Evolutionary conservation across 2,888 invertebrate species (phyloP).

Genomic region (Keiferia lycopersicella): DNA sequence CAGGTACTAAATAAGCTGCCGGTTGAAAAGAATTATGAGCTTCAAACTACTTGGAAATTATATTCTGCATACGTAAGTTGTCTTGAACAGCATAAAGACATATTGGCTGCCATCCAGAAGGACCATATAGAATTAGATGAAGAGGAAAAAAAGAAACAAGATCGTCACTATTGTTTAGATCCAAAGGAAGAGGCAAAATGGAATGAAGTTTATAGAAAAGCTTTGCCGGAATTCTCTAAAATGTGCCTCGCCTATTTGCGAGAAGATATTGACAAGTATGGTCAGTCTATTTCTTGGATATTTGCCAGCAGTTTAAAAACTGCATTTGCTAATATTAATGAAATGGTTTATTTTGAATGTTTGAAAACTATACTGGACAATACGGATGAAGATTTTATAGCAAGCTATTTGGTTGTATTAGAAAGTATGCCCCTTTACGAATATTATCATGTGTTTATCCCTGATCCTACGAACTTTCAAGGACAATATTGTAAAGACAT

Average conservation of each 20-base stretch:
- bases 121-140: slow-evolving; percentile 33
- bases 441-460: too few relatives aligned
- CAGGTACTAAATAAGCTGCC: not conserved
- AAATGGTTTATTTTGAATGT: slow-evolving; percentile 28
- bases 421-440: slow-evolving; percentile 26
- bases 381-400: slow-evolving; percentile 42
- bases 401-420: slow-evolving; percentile 50
- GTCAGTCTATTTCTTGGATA: slow-evolving; percentile 53
- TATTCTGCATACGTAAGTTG: slow-evolving; percentile 43
- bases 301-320: slow-evolving; percentile 46
- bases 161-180: slow-evolving; percentile 42
- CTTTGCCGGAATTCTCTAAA: slow-evolving; percentile 46
- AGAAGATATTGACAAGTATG: slow-evolving; percentile 50
- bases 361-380: slow-evolving; percentile 35
- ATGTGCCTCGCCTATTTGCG: slow-evolving; percentile 50
- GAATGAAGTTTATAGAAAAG: slow-evolving; percentile 39
- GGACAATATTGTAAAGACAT: too few relatives aligned
- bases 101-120: slow-evolving; percentile 22
- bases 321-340: slow-evolving; percentile 29
- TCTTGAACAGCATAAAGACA: slow-evolving; percentile 35
- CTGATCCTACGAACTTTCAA: too few relatives aligned
- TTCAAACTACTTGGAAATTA: slow-evolving; percentile 45
- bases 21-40: not conserved
- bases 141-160: slow-evolving; percentile 33
- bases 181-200: slow-evolving; percentile 34